Base-by-base conservation (phyloP, 2,888 invertebrate genomes). In the Drosophila pegasa region DNA sequence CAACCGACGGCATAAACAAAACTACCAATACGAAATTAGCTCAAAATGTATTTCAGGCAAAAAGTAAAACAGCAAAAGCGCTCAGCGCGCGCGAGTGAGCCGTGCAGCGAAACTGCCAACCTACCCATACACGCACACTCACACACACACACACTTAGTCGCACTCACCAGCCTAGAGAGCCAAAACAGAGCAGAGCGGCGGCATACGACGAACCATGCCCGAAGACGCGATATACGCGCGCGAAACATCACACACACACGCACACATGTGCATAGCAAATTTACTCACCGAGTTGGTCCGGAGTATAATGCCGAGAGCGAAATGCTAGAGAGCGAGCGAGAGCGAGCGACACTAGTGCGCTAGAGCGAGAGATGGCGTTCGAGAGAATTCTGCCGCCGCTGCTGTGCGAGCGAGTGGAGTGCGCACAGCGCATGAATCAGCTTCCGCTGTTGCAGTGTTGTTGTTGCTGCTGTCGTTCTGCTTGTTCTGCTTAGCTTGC, bases 1-100 rank as follows among this genome's bases (percentile, higher is more conserved):
- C 88, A 79, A 80, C 71, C 89, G 88, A 89, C 90, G 91, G 88
- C 81, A 90, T 90, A 90, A 90, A 91, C 91, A 90, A 90, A 91
- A 90, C 90, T 90, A 90, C 89, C 90, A 90, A 89, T 83, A 84
- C 84, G 77, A 90, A 90, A 90, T 90, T 91, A 91, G 90, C 90
- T 91, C 90, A 90, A 90, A 91, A 86, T 73, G 88, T 87, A 83
- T 87, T 78, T 80, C 87, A 89, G 87, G 90, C 91, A 84, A 89
- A 89, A 89, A 89, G 89, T 88, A 85, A 83, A 87, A 80, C 81
- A 73, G 76, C 80, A 80, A 74, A 77, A 82, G 75, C 82, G 69
- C 87, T 83, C 88, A 80, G 75, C 73, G 87, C 80, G 82, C 73
- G 78, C 77, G 73, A 72, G 66, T 64, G 71, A 69, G 61, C 75